These are phyloP conservation scores for Lycaena phlaeas DNA, from an alignment of 2,888 invertebrate genomes.

Conservation along the genomic window DNA sequence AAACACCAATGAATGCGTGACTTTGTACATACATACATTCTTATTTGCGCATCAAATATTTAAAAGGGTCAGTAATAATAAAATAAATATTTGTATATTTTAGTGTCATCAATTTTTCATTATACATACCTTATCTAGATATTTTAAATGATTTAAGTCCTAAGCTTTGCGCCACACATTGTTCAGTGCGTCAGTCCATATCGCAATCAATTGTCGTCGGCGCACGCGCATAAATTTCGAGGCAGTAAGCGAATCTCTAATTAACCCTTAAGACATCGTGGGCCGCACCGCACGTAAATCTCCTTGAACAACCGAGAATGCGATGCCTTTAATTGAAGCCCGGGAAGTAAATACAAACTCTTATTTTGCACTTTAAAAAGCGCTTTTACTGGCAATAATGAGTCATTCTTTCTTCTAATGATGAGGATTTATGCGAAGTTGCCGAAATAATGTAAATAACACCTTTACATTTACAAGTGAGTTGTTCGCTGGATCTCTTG, in stretches of 20 bases:
- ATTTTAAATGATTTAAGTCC: too few relatives aligned
- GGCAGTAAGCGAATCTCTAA: conserved; percentile 50
- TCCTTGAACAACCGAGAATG: conserved; percentile 34
- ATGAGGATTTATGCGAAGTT: too few relatives aligned
- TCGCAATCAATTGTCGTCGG: conserved; percentile 44
- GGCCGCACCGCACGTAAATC: conserved; percentile 44
- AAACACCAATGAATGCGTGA: too few relatives aligned
- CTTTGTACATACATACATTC: too few relatives aligned
- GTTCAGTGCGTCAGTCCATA: conserved; percentile 26
- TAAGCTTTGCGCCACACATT: conserved; percentile 12
- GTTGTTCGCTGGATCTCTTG: too few relatives aligned
- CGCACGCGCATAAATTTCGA: conserved; percentile 44
- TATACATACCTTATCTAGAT: too few relatives aligned
- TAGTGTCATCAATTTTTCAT: too few relatives aligned
- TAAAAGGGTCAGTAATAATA: too few relatives aligned
- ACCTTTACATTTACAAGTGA: too few relatives aligned
- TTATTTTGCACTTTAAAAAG: conserved; percentile 1
- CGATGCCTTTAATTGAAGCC: conserved; percentile 42
- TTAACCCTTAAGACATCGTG: conserved; percentile 55
- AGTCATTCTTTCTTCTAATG: conserved; percentile 9
- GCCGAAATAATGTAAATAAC: too few relatives aligned
- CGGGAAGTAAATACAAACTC: conserved; percentile 24
- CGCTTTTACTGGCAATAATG: not conserved
- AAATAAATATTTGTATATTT: too few relatives aligned
- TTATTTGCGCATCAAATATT: too few relatives aligned